phyloP scores from a whole-genome alignment of 2,888 invertebrate genomes.

The Phyllotreta striolata region DNA sequence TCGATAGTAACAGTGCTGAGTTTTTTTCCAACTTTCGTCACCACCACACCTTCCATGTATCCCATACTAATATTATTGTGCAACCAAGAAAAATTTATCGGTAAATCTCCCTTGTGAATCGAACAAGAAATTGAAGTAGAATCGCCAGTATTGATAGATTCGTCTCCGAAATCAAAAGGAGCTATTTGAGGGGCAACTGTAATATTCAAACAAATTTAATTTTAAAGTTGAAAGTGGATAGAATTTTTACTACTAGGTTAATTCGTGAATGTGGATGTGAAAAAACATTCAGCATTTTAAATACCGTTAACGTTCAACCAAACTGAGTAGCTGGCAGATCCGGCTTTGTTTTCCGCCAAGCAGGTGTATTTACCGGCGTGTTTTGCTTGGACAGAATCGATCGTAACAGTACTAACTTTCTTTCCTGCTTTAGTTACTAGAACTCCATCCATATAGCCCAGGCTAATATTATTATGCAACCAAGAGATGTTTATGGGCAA shows the following conservation, averaged over 20 bases:
- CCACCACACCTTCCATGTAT: constrained; percentile 63
- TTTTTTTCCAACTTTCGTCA: constrained; percentile 67
- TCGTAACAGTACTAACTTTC: constrained; percentile 63
- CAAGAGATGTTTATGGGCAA: constrained; percentile 79
- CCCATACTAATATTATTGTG: constrained; percentile 64
- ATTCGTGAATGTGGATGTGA: too few relatives aligned
- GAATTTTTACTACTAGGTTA: constrained; percentile 39
- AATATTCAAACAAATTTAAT: constrained; percentile 17
- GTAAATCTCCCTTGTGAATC: constrained; percentile 79
- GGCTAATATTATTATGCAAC: constrained; percentile 70
- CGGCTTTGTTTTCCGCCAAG: constrained; percentile 74
- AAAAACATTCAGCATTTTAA: constrained; percentile 16
- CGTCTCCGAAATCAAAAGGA: constrained; percentile 78
- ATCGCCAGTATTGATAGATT: constrained; percentile 62
- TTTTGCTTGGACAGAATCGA: constrained; percentile 62
- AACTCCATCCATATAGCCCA: constrained; percentile 53
- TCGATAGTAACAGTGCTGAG: constrained; percentile 69
- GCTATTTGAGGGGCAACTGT: constrained; percentile 79
- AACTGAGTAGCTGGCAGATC: constrained; percentile 63
- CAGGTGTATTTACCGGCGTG: constrained; percentile 70
- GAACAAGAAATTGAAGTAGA: constrained; percentile 64
- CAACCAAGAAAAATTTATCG: constrained; percentile 78
- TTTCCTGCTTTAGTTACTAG: constrained; percentile 59
- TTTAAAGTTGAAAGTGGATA: constrained; percentile 51
- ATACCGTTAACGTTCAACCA: constrained; percentile 49